Percentiles rank a stretch among this genome's conserved stretches.
phyloP scores from a whole-genome alignment of 53 echinoderm and acorn worm species.

The Pentamera pediparva region DNA sequence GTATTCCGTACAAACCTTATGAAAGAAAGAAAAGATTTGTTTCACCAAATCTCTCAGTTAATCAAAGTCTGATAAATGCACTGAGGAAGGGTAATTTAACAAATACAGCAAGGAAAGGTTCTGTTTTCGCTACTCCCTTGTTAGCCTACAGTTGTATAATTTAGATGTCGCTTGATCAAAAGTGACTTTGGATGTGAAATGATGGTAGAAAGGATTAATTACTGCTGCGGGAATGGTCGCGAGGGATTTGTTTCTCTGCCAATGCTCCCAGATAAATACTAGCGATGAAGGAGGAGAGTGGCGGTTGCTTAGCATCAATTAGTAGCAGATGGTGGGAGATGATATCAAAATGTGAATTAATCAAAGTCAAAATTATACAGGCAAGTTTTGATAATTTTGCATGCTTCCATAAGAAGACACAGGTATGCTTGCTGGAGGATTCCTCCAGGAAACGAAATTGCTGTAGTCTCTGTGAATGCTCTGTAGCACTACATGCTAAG shows the following conservation, averaged over 20 bases:
- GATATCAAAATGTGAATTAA: too few species aligned
- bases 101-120: neutral
- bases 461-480: too few species aligned
- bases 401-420: too few species aligned
- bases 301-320: conserved; percentile 27
- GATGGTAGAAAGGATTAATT: conserved; percentile 33
- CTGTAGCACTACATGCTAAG: too few species aligned
- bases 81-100: conserved; percentile 6
- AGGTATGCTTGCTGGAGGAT: too few species aligned
- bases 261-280: too few species aligned
- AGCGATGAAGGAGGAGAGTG: too few species aligned
- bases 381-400: too few species aligned
- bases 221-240: conserved; percentile 14
- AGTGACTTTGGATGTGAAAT: conserved; percentile 20
- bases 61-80: too few species aligned
- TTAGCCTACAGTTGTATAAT: conserved; percentile 13
- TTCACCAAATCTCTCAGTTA: conserved; percentile 22
- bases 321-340: conserved; percentile 10
- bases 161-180: conserved; percentile 23
- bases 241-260: conserved; percentile 24
- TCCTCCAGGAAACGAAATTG: too few species aligned
- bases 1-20: neutral
- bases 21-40: conserved; percentile 23
- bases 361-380: neutral
- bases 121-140: too few species aligned